Conservation (phyloP, 2,797 vertebrate species). For the Emydoidea blandingii region DNA sequence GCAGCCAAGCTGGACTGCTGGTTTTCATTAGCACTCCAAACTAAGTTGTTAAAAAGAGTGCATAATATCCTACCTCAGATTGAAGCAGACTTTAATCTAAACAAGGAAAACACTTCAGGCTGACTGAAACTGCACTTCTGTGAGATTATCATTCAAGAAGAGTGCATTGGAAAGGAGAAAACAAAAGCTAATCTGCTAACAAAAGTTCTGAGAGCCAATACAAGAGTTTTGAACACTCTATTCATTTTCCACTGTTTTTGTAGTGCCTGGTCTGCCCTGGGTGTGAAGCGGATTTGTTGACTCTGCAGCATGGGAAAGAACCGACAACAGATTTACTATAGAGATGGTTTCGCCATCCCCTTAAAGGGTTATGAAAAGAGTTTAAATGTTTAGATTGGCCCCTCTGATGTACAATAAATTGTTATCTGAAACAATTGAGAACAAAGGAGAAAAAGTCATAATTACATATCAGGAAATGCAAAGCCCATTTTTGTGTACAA, state of each 20-base stretch:
- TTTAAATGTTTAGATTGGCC: constrained; percentile 74
- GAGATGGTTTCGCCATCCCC: constrained; percentile 71
- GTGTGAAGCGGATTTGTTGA: constrained; percentile 66
- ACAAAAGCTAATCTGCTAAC: neutral
- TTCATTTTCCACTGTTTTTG: constrained; percentile 64
- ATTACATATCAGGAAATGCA: constrained; percentile 80
- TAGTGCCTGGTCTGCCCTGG: constrained; percentile 50
- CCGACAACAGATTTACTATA: constrained; percentile 72
- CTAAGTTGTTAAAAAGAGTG: constrained; percentile 34
- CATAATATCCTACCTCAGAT: neutral
- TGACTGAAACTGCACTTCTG: neutral
- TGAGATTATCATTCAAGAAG: constrained; percentile 31
- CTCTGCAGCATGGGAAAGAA: constrained; percentile 76
- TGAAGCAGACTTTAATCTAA: constrained; percentile 9
- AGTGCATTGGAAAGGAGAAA: neutral
- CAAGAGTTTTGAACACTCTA: neutral
- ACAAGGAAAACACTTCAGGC: accelerated
- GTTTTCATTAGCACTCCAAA: constrained; percentile 54
- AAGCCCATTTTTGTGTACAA: constrained; percentile 69
- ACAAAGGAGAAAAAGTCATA: constrained; percentile 77
- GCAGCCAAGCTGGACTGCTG: neutral
- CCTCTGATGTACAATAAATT: constrained; percentile 74
- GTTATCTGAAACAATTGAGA: constrained; percentile 80
- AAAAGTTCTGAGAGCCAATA: neutral
- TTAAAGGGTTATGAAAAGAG: constrained; percentile 70